Base-by-base conservation (phyloP, 2,888 invertebrate species). In the Drosophila aldrichi region DNA sequence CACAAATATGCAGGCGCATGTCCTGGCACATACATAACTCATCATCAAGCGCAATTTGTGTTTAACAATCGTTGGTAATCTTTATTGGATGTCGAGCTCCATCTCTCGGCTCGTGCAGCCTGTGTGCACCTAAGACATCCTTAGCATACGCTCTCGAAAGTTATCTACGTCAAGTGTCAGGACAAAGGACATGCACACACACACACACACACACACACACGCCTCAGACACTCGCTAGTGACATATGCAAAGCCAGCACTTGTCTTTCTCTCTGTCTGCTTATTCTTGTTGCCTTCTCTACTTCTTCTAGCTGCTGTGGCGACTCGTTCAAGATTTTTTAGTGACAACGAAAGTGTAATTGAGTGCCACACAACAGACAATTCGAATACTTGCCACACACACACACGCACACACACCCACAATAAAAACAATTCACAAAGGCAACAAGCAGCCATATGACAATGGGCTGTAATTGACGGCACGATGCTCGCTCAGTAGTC, bases 291-390 rank as follows among this genome's bases (percentile, higher is more conserved):
- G 10, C 20, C 7, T 22, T 55, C 51, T 20, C 58, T 58, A 38
- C 22, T 18, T 14, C 32, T 16, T 34, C 55, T 54, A 49, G 51
- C 38, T 40, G 54, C 54, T 61, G 43, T n/a, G 55, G 63, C 58
- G 48, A 57, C 56, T 61, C 59, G 74, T 74, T 77, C 63, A 79
- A 81, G 79, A 81, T 86, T 83, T 81, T 86, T 81, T 80, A 86
- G 83, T 86, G 86, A 84, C 86, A 84, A 81, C 86, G 83, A 81
- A 83, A 86, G 83, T 86, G 83, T 83, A 84, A 86, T 84, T 86
- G 83, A 84, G 83, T 86, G 81, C 83, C 75, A 86, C 83, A 86
- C 79, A 84, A 79, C 83, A 86, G 83, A 83, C 86, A 79, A 86
- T 83, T 86, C 77, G 63, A 78, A 83, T 73, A 71, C 85, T 73